Evolutionary conservation across 2,888 invertebrate genomes (phyloP).

Genomic region (Eupithecia subfuscata): DNA sequence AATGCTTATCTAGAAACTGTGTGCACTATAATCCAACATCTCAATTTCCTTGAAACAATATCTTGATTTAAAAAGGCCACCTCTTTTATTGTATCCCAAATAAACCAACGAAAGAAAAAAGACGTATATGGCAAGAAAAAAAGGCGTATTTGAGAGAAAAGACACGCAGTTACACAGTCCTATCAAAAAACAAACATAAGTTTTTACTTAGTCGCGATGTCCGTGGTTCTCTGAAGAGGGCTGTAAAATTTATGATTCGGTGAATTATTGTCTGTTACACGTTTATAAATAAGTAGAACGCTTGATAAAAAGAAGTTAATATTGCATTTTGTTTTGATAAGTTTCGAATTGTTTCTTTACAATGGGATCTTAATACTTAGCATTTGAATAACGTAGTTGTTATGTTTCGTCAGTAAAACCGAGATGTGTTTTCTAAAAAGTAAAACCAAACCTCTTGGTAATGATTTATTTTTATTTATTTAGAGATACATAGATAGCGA

Average conservation of each 20-base stretch:
- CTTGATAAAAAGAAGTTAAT: slow-evolving; percentile 4
- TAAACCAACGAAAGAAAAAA: slow-evolving; percentile 63
- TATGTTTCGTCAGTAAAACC: neutral
- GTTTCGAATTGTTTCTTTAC: neutral
- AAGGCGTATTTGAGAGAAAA: slow-evolving; percentile 70
- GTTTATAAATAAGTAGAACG: slow-evolving; percentile 34
- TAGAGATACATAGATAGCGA: too few species aligned
- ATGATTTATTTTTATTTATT: neutral
- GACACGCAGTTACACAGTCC: slow-evolving; percentile 78
- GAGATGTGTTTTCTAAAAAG: neutral
- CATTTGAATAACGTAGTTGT: neutral
- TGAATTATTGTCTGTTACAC: slow-evolving; percentile 65
- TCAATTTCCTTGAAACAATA: slow-evolving; percentile 78
- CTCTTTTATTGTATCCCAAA: slow-evolving; percentile 77
- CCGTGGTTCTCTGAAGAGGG: slow-evolving; percentile 70
- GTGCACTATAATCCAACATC: slow-evolving; percentile 51
- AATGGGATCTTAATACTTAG: neutral
- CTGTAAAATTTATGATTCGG: slow-evolving; percentile 81
- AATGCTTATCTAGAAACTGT: slow-evolving; percentile 38
- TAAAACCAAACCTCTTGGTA: neutral
- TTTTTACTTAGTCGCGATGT: slow-evolving; percentile 77
- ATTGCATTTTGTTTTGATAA: neutral
- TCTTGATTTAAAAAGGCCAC: slow-evolving; percentile 69
- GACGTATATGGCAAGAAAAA: slow-evolving; percentile 57
- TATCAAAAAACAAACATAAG: slow-evolving; percentile 81